Evolutionary conservation across 1,140 invertebrate species (phyloP), one percentile per base, ranked within the genome.

Genomic region (Sycobia sp.): DNA sequence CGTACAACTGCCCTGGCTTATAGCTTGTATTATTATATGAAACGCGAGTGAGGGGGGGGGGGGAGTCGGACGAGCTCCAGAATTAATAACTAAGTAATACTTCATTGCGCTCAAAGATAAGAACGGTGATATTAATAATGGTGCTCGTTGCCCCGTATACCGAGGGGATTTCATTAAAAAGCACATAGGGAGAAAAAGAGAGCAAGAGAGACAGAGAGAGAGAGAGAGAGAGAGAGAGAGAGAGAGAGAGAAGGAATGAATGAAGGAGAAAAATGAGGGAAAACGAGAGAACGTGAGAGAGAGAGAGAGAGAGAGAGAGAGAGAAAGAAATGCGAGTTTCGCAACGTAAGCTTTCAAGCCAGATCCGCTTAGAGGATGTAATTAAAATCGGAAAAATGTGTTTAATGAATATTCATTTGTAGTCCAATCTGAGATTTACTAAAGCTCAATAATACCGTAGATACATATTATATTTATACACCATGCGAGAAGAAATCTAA

Each of bases 31-130:
- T n/a, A n/a, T n/a, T n/a, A n/a, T n/a, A n/a, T n/a, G n/a, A 56
- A 32, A 64, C 38, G 34, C 25, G 39, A 65, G 44, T 56, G 61
- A 64, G 41, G 39, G 67, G 16, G 39, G 54, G 49, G 65, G 22
- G 11, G 23, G 34, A 54, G 11, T n/a, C 11, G 14, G 22, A n/a
- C 27, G 25, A 61, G 67, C 71, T 75, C 71, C 62, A 69, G 71
- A 77, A 80, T 78, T 80, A 80, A 79, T 79, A 79, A 79, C 74
- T 74, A 78, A 78, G 71, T 78, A 78, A 77, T 80, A 78, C 76
- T 73, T 75, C 72, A 75, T 78, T 74, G 72, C 73, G 70, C 67
- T 66, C 68, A 74, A 74, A 77, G 75, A 78, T 76, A 77, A 77
- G 76, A 72, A 71, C 67, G 72, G 63, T 71, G 71, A 73, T 77